Evolutionary conservation across 2,113 vertebrate genomes (phyloP).

Genomic region (Columba janthina): DNA sequence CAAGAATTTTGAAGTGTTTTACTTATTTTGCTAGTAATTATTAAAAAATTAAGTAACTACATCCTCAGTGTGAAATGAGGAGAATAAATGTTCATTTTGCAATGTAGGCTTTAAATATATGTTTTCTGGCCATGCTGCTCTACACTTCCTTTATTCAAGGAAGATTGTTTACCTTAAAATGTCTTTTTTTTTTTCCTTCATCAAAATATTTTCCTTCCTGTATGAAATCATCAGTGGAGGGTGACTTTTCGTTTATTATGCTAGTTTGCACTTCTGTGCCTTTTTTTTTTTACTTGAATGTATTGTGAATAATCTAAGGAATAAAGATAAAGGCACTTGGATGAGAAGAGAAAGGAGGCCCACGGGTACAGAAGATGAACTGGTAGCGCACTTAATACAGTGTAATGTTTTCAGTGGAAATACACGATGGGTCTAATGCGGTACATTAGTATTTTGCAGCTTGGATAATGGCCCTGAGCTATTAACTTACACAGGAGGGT

Average conservation of each 20-base stretch:
- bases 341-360: not conserved
- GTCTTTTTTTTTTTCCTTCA: slow-evolving; percentile 5
- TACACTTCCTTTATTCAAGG: not conserved
- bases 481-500: not conserved
- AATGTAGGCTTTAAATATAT: not conserved
- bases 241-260: slow-evolving; percentile 1
- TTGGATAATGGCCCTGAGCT: not conserved
- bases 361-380: slow-evolving; percentile 17
- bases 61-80: not conserved
- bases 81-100: not conserved
- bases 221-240: slow-evolving; percentile 11
- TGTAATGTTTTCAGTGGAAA: not conserved
- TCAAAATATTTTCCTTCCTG: slow-evolving; percentile 30
- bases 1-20: not conserved
- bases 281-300: slow-evolving; percentile 47
- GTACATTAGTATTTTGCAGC: not conserved
- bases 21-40: not conserved
- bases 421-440: not conserved
- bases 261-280: slow-evolving; percentile 53
- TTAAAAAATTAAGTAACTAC: not conserved
- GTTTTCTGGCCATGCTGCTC: slow-evolving; percentile 44
- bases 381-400: slow-evolving; percentile 1
- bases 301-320: slow-evolving; percentile 28
- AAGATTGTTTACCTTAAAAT: slow-evolving; percentile 52
- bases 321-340: slow-evolving; percentile 43